Percentiles rank a stretch among this genome's conserved stretches.
These are phyloP conservation scores for Lagopus leucura DNA, from an alignment of 2,113 vertebrate species.

Conservation along the genomic window DNA sequence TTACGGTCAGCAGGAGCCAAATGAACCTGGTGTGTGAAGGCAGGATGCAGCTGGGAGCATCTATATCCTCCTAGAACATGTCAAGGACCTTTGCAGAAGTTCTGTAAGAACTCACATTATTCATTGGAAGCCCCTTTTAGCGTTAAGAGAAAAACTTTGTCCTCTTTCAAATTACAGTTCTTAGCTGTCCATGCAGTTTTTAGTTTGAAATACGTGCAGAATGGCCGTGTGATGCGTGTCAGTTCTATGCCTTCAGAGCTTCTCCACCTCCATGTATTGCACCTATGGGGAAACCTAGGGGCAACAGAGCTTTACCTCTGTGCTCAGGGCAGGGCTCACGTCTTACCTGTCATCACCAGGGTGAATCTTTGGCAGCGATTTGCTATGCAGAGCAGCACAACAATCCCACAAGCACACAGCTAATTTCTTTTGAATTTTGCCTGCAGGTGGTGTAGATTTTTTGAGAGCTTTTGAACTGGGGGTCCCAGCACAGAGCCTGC, in stretches of 20 bases:
- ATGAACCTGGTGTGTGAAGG: neutral
- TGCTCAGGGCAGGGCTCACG: fast-evolving
- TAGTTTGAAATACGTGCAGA: neutral
- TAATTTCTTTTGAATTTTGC: neutral
- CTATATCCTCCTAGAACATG: fast-evolving
- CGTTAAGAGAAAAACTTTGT: neutral
- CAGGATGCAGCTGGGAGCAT: neutral
- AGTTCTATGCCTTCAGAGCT: neutral
- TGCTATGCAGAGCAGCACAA: neutral
- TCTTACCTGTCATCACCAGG: neutral
- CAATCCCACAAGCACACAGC: neutral
- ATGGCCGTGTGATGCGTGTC: fast-evolving
- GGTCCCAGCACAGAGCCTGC: neutral
- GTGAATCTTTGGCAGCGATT: neutral
- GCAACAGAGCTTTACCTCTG: fast-evolving
- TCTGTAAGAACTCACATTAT: neutral
- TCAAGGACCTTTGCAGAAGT: neutral
- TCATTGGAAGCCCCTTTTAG: neutral
- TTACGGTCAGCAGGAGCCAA: neutral
- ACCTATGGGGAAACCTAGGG: fast-evolving
- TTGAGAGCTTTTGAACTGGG: neutral
- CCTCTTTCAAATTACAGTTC: neutral
- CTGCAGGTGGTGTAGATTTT: fast-evolving
- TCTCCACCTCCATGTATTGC: neutral
- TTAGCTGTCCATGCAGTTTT: neutral